phyloP scores from a whole-genome alignment of 2,797 vertebrate genomes.

The Sebastes minor region DNA sequence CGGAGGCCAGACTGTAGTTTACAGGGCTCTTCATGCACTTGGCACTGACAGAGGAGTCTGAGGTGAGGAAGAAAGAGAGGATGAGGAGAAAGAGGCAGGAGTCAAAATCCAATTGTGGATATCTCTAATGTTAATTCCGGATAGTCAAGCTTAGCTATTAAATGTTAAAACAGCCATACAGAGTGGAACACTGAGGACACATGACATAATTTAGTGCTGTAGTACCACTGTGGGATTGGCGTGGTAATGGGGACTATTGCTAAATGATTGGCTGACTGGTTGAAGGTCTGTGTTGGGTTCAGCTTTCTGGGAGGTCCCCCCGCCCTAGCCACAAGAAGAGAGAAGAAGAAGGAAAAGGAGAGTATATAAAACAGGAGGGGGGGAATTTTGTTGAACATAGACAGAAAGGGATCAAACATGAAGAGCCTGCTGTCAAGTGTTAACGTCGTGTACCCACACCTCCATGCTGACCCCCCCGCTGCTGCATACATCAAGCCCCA shows the following conservation, averaged over 20 bases:
- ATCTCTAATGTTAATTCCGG: too few species aligned
- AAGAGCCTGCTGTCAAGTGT: conserved; percentile 28
- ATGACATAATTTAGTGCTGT: not conserved
- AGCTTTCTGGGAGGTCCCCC: conserved; percentile 38
- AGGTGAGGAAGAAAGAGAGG: not conserved
- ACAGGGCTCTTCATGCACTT: conserved; percentile 42
- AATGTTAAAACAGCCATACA: too few species aligned
- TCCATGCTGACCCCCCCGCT: not conserved
- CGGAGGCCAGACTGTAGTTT: conserved; percentile 22
- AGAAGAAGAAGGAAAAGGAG: not conserved
- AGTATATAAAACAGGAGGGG: conserved; percentile 1
- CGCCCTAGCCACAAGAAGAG: not conserved
- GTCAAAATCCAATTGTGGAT: too few species aligned
- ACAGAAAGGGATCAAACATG: not conserved
- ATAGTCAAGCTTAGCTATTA: too few species aligned
- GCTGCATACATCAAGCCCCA: conserved; percentile 5
- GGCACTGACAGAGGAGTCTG: conserved; percentile 21
- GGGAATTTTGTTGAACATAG: not conserved
- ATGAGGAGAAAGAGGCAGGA: not conserved
- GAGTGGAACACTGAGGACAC: not conserved
- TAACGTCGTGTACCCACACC: not conserved
- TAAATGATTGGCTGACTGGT: conserved; percentile 14
- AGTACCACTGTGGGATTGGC: not conserved
- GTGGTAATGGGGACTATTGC: conserved; percentile 19
- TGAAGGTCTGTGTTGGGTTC: conserved; percentile 21